Conservation (phyloP, 2,113 vertebrate species). For the Prinia subflava region DNA sequence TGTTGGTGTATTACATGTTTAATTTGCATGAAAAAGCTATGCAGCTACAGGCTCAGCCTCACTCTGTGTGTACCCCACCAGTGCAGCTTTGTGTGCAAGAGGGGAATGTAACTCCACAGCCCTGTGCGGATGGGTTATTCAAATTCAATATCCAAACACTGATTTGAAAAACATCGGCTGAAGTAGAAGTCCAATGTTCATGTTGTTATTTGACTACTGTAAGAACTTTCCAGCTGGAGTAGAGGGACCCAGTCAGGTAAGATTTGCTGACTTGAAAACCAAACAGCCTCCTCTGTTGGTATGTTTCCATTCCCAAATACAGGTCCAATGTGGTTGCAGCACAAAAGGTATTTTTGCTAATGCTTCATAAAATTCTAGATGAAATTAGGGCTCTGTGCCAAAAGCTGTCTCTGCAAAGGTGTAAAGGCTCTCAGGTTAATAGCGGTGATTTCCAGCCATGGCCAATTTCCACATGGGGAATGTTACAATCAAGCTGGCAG, state of each 20-base stretch:
- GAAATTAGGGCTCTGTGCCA: background rate
- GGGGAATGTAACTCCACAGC: background rate
- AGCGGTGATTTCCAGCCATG: background rate
- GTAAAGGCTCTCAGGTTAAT: background rate
- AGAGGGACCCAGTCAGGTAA: background rate
- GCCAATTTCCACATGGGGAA: background rate
- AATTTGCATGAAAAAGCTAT: background rate
- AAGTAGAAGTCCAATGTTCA: background rate
- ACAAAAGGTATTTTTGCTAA: background rate
- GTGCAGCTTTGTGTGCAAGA: background rate
- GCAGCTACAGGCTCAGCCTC: background rate
- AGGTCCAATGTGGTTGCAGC: background rate
- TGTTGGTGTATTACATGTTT: background rate
- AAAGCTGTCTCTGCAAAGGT: background rate
- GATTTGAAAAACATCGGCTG: background rate
- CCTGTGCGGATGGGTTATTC: background rate
- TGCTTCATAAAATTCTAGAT: background rate
- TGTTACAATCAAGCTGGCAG: background rate
- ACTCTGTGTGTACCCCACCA: background rate
- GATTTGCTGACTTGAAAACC: background rate
- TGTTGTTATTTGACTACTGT: too few species aligned
- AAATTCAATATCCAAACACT: background rate
- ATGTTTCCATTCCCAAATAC: background rate
- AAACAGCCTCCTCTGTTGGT: background rate
- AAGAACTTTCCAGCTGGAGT: background rate